Conservation (phyloP, 1,140 invertebrate species). For the Tribolium madens region DNA sequence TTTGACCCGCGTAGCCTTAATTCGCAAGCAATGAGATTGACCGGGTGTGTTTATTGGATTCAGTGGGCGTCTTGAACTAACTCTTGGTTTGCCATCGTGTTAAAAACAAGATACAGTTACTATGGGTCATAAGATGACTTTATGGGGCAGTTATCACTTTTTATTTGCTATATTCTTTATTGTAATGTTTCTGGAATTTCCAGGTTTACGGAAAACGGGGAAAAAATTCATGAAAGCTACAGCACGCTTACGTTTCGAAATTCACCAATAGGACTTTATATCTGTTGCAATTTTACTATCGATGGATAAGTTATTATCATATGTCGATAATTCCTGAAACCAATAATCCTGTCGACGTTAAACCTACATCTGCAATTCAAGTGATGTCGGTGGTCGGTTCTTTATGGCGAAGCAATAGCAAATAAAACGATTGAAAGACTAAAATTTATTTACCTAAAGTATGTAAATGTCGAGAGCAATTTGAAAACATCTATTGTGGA, state of each 20-base stretch:
- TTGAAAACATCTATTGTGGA: background rate
- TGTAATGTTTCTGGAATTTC: background rate
- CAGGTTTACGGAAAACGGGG: background rate
- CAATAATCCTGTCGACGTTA: background rate
- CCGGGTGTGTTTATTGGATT: slow-evolving; percentile 35
- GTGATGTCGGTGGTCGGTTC: background rate
- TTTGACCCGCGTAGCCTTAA: slow-evolving; percentile 29
- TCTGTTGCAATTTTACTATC: too few species aligned
- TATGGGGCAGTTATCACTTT: slow-evolving; percentile 29
- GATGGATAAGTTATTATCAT: background rate
- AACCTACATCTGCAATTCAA: background rate
- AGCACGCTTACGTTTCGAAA: too few species aligned
- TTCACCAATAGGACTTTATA: too few species aligned
- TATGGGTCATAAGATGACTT: slow-evolving; percentile 15
- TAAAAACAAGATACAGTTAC: slow-evolving; percentile 27
- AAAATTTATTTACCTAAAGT: background rate
- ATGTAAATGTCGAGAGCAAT: background rate
- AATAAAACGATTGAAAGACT: background rate
- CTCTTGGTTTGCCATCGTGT: background rate
- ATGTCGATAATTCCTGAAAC: background rate
- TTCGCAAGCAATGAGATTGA: slow-evolving; percentile 26
- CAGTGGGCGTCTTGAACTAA: slow-evolving; percentile 30
- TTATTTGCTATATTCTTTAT: background rate
- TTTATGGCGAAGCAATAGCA: background rate
- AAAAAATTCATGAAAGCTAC: background rate